These are phyloP conservation scores for Tympanoctomys barrerae DNA, from an alignment of 2,797 vertebrate species.

Conservation along the genomic window DNA sequence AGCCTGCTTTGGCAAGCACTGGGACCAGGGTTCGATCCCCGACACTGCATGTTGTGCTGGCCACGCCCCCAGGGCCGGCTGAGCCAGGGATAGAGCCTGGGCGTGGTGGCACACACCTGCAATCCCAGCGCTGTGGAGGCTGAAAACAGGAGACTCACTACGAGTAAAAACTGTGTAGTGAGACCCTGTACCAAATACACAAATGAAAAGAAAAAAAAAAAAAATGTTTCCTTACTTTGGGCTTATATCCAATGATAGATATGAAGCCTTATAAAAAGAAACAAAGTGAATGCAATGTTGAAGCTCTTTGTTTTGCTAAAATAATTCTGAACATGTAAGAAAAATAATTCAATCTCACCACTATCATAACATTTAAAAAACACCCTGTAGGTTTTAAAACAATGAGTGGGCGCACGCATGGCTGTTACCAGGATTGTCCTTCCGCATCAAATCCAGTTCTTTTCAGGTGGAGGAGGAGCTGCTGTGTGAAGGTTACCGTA, in stretches of 20 bases:
- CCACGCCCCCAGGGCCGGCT: no score
- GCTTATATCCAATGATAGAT: background rate
- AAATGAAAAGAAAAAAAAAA: background rate
- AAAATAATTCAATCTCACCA: conserved; percentile 11
- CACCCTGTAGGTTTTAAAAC: background rate
- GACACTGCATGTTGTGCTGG: no score
- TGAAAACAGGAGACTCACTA: no score
- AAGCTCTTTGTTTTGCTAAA: conserved; percentile 33
- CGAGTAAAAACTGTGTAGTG: no score
- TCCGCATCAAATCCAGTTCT: background rate
- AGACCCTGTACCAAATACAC: no score
- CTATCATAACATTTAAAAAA: background rate
- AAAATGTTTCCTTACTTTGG: background rate
- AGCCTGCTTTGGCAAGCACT: no score
- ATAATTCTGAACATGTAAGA: background rate
- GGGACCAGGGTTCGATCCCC: no score
- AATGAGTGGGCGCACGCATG: background rate
- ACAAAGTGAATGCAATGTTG: background rate
- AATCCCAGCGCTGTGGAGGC: no score
- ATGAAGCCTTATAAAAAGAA: background rate
- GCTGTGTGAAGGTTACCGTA: conserved; percentile 75
- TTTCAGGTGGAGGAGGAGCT: background rate
- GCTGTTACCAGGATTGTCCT: background rate
- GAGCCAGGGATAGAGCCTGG: no score
- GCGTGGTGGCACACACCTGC: no score